Evolutionary conservation across 2,888 invertebrate species (phyloP).

Genomic region (Esperia sulphurella): DNA sequence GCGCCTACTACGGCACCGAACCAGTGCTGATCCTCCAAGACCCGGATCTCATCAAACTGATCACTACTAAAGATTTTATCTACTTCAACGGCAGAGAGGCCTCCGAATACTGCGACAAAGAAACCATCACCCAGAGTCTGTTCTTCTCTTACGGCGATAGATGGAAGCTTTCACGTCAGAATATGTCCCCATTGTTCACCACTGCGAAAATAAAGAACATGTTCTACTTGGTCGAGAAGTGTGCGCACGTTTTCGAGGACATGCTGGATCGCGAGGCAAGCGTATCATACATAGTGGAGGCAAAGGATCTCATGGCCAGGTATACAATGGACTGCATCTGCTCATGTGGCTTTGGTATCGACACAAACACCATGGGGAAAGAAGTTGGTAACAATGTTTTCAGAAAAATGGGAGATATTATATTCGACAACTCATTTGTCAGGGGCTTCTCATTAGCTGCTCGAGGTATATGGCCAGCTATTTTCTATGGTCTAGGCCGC

Average conservation of each 20-base stretch:
- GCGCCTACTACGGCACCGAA: slow-evolving; percentile 30
- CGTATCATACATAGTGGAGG: slow-evolving; percentile 25
- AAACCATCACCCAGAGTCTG: slow-evolving; percentile 35
- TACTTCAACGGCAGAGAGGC: slow-evolving; percentile 32
- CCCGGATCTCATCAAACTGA: slow-evolving; percentile 32
- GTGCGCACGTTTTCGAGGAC: slow-evolving; percentile 32
- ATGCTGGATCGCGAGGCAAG: slow-evolving; percentile 31
- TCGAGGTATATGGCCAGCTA: slow-evolving; percentile 32
- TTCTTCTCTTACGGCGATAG: slow-evolving; percentile 46
- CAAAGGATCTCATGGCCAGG: slow-evolving; percentile 30
- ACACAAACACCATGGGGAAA: slow-evolving; percentile 16
- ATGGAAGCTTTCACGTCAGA: slow-evolving; percentile 56
- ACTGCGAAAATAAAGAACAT: slow-evolving; percentile 57
- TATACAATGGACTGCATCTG: slow-evolving; percentile 46
- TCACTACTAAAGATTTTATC: slow-evolving; percentile 30
- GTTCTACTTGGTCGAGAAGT: slow-evolving; percentile 49
- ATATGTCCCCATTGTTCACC: slow-evolving; percentile 51
- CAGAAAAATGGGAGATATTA: slow-evolving; percentile 23
- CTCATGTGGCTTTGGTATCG: slow-evolving; percentile 34
- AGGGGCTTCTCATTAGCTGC: slow-evolving; percentile 18
- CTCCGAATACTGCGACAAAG: slow-evolving; percentile 34
- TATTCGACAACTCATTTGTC: slow-evolving; percentile 21
- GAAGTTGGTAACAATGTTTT: slow-evolving; percentile 30
- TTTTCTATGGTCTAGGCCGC: slow-evolving; percentile 33
- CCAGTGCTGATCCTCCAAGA: slow-evolving; percentile 32